These are phyloP conservation scores for Vanessa cardui DNA, from an alignment of 2,888 invertebrate genomes.

Conservation along the genomic window DNA sequence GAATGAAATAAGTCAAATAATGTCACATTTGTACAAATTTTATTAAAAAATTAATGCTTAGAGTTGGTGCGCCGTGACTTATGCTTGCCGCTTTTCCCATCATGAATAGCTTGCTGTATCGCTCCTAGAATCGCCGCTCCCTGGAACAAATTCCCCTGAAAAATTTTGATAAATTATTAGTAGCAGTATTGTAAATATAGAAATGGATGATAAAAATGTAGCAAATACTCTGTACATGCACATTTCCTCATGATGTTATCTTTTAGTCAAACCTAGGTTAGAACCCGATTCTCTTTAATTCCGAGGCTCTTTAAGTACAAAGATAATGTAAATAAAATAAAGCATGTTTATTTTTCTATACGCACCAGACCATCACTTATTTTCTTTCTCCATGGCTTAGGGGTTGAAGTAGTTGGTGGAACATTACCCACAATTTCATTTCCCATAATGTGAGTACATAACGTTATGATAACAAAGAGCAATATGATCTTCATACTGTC, in stretches of 20 bases:
- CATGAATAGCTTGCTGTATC: slow-evolving; percentile 51
- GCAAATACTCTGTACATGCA: too few relatives aligned
- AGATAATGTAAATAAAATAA: too few relatives aligned
- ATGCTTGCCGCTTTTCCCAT: slow-evolving; percentile 43
- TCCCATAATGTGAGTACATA: slow-evolving; percentile 44
- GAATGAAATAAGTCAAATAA: too few relatives aligned
- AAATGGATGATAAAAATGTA: too few relatives aligned
- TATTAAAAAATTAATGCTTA: neutral
- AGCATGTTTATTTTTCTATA: slow-evolving; percentile 23
- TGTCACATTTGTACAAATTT: too few relatives aligned
- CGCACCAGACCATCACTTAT: slow-evolving; percentile 58
- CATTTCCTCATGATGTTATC: too few relatives aligned
- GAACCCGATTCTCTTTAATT: too few relatives aligned
- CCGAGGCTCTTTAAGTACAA: too few relatives aligned
- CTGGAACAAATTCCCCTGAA: slow-evolving; percentile 54
- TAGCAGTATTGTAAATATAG: too few relatives aligned
- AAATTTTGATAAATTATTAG: neutral
- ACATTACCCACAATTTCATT: slow-evolving; percentile 36
- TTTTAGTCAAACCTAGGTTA: too few relatives aligned
- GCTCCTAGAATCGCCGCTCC: slow-evolving; percentile 53
- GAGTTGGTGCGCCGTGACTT: slow-evolving; percentile 33
- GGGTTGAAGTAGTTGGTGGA: slow-evolving; percentile 46
- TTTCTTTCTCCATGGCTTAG: slow-evolving; percentile 55
- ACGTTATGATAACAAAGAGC: slow-evolving; percentile 43
- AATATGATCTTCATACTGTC: slow-evolving; percentile 48